Evolutionary conservation across 2,113 vertebrate genomes (phyloP).

Genomic region (Pelodiscus sinensis): DNA sequence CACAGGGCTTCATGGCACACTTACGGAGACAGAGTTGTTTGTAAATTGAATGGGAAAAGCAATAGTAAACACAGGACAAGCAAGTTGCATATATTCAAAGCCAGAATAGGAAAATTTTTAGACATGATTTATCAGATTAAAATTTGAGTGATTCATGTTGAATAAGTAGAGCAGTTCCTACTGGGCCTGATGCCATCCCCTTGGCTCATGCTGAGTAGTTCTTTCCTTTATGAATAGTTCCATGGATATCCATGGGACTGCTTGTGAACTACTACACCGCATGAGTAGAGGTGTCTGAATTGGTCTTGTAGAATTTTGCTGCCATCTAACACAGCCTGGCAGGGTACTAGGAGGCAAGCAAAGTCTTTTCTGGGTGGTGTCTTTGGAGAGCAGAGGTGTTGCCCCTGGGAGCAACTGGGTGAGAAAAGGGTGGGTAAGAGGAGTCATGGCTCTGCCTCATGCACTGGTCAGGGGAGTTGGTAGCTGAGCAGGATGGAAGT

Average conservation of each 20-base stretch:
- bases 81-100: background rate
- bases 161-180: background rate
- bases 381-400: background rate
- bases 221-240: background rate
- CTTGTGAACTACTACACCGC: background rate
- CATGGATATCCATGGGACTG: background rate
- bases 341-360: background rate
- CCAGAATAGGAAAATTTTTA: background rate
- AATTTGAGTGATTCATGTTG: background rate
- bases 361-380: background rate
- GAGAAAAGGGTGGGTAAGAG: background rate
- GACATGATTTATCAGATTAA: background rate
- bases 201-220: background rate
- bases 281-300: background rate
- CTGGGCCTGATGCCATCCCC: background rate
- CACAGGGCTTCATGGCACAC: background rate
- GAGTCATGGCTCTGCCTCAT: background rate
- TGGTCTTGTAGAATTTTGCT: background rate
- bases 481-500: fast-evolving
- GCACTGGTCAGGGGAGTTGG: background rate
- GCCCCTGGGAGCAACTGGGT: background rate
- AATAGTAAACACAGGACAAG: background rate
- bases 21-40: background rate
- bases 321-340: background rate
- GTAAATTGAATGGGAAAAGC: background rate